Base-by-base conservation (phyloP, 2,888 invertebrate species). In the Pandemis cinnamomeana region DNA sequence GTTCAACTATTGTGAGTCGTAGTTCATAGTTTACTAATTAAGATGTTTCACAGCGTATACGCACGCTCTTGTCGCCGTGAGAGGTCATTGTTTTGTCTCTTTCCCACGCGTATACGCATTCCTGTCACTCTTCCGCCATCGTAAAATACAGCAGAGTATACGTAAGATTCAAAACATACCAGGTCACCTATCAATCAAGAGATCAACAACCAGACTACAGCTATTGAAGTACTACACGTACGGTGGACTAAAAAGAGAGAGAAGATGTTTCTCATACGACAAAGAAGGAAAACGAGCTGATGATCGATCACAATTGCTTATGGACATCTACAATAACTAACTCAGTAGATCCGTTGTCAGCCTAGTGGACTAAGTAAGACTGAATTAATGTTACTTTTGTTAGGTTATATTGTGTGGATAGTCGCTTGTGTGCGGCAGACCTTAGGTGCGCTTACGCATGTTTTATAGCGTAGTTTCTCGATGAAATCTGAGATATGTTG, bases 401-500 rank as follows among this genome's bases (percentile, higher is more conserved):
- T 36, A 36, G 27, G 27, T 36, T 36, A 36, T 4, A 4, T 36
- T 36, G 27, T 36, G 27, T 36, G 27, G 27, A 36, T 36, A 61
- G 60, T 67, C 44, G 63, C 63, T n/a, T 15, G 58, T 76, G 71
- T 61, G 75, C 71, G 66, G 68, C 48, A 11, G 71, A 63, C 69
- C 46, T 72, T 42, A 48, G 62, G 8, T 77, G 78, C 79, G 77
- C 77, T 72, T 79, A 82, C 81, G 82, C 83, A 80, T 78, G 76
- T 79, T 78, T 77, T 77, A 76, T 79, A 73, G 77, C 67, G 51
- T 72, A 70, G 79, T 81, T 83, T 81, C 79, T 79, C 81, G 85
- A 85, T 86, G 84, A 85, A 85, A 84, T 80, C 79, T 71, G 75
- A 77, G 85, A 85, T 86, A 67, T 79, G 80, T 51, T 36, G 80